Base-by-base conservation (phyloP, 2,888 invertebrate genomes). In the Pammene aurita region DNA sequence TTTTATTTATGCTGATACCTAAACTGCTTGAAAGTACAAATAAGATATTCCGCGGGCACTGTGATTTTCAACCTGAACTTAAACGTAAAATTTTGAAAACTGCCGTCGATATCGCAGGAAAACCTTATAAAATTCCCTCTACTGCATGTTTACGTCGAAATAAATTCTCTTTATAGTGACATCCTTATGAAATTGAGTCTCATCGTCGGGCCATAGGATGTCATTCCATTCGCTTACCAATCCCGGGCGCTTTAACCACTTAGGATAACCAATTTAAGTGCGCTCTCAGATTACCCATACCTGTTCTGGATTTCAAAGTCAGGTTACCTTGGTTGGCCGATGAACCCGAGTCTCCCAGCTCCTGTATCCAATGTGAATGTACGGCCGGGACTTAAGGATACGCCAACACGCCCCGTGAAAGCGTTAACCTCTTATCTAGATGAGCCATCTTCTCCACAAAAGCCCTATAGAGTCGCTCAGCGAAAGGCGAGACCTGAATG, bases 351-450 rank as follows among this genome's bases (percentile, higher is more conserved):
- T 2, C n/a, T 2, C n/a, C 34, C 5, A 13, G 54, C 7, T 54
- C 34, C n/a, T 2, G 7, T 16, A n/a, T 2, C 6, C 46, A 0
- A n/a, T 18, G 7, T 4, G 14, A n/a, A 54, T 34, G 16, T 6
- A 52, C 26, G 48, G 16, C 50, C 10, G 70, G 65, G 57, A 60
- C 74, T 78, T 76, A 74, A 79, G 80, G 78, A 77, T 71, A 71
- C 76, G 79, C 79, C 77, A 66, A 76, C 74, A 71, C 75, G 74
- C 77, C 75, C 75, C 75, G 73, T 86, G 86, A 88, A 89, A 87
- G 89, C 82, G 83, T 80, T 80, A 82, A 82, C 85, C 88, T 85
- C 88, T 89, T 91, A 91, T 90, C 91, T 91, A 88, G 89, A 91
- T 90, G 90, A 91, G 84, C 85, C 84, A 90, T 91, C 89, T 86